These are phyloP conservation scores for Synergus itoensis DNA, from an alignment of 2,888 invertebrate genomes.

Conservation along the genomic window DNA sequence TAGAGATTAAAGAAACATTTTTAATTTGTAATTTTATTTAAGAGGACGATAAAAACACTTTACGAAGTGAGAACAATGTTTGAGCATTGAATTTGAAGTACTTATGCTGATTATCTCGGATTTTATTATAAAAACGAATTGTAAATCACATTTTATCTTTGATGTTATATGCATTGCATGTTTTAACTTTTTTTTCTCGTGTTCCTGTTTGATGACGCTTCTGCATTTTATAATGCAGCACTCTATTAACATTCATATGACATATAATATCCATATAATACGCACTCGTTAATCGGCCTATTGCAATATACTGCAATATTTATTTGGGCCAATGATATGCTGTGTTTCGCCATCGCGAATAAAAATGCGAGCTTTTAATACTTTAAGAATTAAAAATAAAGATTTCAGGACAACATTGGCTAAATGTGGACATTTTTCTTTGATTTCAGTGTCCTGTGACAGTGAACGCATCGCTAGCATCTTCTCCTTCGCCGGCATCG, in stretches of 20 bases:
- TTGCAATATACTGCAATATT: conserved; percentile 40
- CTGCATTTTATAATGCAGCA: conserved; percentile 24
- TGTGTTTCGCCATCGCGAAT: neutral
- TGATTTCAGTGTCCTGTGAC: conserved; percentile 75
- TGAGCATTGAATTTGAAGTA: conserved; percentile 21
- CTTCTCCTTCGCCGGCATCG: conserved; percentile 72
- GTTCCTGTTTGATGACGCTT: neutral
- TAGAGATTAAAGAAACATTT: neutral
- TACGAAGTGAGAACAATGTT: conserved; percentile 1
- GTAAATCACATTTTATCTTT: conserved; percentile 8
- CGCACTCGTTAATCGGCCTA: conserved; percentile 26
- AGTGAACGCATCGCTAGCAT: conserved; percentile 73
- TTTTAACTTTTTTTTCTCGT: neutral
- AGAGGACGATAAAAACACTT: neutral
- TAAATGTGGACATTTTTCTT: neutral
- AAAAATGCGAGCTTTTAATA: too few species aligned
- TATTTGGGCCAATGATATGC: conserved; percentile 51
- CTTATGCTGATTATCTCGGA: neutral
- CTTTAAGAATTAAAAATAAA: neutral
- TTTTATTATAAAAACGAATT: conserved; percentile 13
- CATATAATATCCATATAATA: conserved; percentile 32
- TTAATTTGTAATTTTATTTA: neutral
- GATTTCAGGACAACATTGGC: neutral
- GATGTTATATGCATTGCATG: conserved; percentile 1
- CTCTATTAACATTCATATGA: conserved; percentile 27